phyloP scores from a whole-genome alignment of 2,113 vertebrate species.

The Ginglymostoma cirratum region DNA sequence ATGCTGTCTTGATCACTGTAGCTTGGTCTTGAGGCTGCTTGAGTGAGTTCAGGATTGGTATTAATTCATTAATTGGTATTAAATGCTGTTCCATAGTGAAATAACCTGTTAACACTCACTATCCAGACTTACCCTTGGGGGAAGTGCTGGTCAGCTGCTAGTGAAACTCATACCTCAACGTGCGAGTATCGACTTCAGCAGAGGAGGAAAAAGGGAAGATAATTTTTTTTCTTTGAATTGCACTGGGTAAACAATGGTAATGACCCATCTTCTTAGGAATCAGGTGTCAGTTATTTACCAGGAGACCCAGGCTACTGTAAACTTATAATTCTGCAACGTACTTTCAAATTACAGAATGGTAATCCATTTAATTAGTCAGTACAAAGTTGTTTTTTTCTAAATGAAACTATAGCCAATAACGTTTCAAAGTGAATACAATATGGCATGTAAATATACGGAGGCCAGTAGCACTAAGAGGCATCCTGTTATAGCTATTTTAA shows the following conservation, averaged over 20 bases:
- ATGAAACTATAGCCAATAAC: conserved; percentile 24
- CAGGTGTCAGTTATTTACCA: neutral
- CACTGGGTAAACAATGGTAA: conserved; percentile 19
- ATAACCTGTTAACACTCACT: conserved; percentile 19
- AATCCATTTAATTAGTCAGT: conserved; percentile 5
- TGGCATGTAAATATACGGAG: neutral
- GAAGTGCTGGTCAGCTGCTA: neutral
- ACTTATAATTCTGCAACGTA: neutral
- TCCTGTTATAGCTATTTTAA: neutral
- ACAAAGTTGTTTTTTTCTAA: neutral
- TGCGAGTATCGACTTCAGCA: neutral
- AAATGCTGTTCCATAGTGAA: neutral
- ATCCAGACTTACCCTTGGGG: neutral
- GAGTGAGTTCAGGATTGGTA: neutral
- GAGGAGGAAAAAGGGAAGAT: conserved; percentile 12
- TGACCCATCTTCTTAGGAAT: neutral
- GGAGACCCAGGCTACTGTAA: neutral
- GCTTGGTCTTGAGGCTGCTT: neutral
- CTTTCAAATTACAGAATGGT: neutral
- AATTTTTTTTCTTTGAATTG: neutral
- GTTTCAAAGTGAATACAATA: conserved; percentile 17
- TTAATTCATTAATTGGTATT: neutral
- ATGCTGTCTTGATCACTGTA: neutral
- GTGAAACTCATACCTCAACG: conserved; percentile 13
- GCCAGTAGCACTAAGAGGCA: conserved; percentile 2